These are phyloP conservation scores for Saiga tatarica DNA, from an alignment of 2,113 vertebrate genomes.

Conservation along the genomic window DNA sequence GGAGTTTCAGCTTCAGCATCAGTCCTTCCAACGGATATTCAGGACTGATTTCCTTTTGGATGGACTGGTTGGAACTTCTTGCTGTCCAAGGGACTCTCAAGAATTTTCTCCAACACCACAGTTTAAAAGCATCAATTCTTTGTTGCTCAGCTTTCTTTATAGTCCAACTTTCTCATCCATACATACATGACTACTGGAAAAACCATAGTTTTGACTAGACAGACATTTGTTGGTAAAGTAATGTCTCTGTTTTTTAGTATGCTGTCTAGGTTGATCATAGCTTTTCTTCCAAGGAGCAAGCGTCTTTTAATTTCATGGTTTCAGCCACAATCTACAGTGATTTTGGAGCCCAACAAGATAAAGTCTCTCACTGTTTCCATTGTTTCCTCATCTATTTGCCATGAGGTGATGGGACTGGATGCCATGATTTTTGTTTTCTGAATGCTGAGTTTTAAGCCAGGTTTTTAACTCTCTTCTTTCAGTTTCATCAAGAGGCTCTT, in stretches of 20 bases:
- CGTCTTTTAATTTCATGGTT: not conserved
- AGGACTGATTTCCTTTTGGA: not conserved
- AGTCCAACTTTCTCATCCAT: not conserved
- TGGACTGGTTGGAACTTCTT: not conserved
- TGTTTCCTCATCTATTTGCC: not conserved
- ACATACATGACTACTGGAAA: not conserved
- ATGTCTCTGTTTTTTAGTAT: not conserved
- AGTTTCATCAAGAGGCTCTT: not conserved
- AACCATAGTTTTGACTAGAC: not conserved
- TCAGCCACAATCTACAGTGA: not conserved
- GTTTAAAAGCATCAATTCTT: not conserved
- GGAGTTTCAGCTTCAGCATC: not conserved
- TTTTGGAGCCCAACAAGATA: not conserved
- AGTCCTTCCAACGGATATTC: not conserved
- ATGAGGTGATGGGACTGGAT: not conserved
- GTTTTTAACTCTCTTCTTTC: not conserved
- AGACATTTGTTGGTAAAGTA: not conserved
- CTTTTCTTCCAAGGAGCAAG: not conserved
- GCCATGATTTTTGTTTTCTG: not conserved
- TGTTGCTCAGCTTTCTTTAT: not conserved
- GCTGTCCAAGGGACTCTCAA: not conserved
- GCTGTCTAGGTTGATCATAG: not conserved
- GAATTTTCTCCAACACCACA: not conserved
- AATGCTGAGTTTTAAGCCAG: not conserved
- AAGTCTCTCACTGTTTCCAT: not conserved